Evolutionary conservation across 2,888 invertebrate species (phyloP).

Genomic region (Dasysyrphus albostriatus): DNA sequence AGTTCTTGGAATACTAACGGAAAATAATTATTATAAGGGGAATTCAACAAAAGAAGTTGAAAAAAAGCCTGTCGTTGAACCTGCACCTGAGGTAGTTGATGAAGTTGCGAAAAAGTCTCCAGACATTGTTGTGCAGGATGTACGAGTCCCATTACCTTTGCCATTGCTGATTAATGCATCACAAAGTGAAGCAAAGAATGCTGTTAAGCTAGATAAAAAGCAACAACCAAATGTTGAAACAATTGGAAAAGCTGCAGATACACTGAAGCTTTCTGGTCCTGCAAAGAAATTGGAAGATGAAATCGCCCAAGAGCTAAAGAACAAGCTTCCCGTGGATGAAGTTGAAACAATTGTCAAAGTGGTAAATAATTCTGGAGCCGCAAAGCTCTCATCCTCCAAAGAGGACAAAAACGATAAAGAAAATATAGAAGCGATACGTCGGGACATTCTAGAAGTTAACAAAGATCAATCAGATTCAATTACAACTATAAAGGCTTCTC

Average conservation of each 20-base stretch:
- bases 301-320: constrained; percentile 12
- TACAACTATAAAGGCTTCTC: constrained; percentile 41
- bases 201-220: background rate
- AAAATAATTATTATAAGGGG: constrained; percentile 74
- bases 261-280: constrained; percentile 18
- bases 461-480: constrained; percentile 48
- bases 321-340: constrained; percentile 61
- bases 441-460: constrained; percentile 81
- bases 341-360: constrained; percentile 9
- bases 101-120: constrained; percentile 77
- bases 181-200: constrained; percentile 75
- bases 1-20: constrained; percentile 79
- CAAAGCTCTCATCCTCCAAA: constrained; percentile 19
- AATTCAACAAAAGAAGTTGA: constrained; percentile 48
- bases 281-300: background rate
- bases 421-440: constrained; percentile 80
- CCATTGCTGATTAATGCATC: constrained; percentile 80
- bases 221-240: background rate
- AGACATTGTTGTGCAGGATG: constrained; percentile 52
- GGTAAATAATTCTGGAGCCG: constrained; percentile 10
- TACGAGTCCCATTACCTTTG: constrained; percentile 80
- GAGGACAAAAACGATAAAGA: constrained; percentile 66
- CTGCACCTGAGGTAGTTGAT: constrained; percentile 81
- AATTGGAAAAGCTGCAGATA: constrained; percentile 45
- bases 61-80: constrained; percentile 79